Evolutionary conservation across 1,140 invertebrate species (phyloP).

Genomic region (Drosophila lacteicornis): DNA sequence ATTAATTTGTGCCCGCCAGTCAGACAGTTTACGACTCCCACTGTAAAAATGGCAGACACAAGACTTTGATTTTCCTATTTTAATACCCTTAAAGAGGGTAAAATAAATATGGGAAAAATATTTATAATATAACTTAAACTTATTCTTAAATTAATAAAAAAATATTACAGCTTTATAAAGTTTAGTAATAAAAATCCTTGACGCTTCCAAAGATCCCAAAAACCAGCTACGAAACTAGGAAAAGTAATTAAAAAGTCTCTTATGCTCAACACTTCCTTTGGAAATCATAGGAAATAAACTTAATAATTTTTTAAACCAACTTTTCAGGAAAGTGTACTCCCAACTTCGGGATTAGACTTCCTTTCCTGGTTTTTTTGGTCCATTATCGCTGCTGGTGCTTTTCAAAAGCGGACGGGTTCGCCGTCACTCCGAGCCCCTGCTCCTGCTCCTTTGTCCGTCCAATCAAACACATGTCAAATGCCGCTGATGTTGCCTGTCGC

Average conservation of each 20-base stretch:
- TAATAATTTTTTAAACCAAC: too few species aligned
- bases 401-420: conserved; percentile 28
- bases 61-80: conserved; percentile 27
- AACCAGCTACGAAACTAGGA: too few species aligned
- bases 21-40: conserved; percentile 73
- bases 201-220: too few species aligned
- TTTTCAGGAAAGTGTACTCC: background rate
- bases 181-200: too few species aligned
- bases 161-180: too few species aligned
- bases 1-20: conserved; percentile 77
- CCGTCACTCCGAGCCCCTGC: conserved; percentile 19
- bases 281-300: too few species aligned
- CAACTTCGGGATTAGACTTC: background rate
- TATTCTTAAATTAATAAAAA: too few species aligned
- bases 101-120: too few species aligned
- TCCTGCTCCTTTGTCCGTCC: conserved; percentile 54
- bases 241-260: too few species aligned
- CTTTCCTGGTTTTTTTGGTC: background rate
- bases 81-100: conserved; percentile 12
- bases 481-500: conserved; percentile 63
- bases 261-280: too few species aligned
- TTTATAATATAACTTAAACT: too few species aligned
- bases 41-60: conserved; percentile 51
- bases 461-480: conserved; percentile 80
- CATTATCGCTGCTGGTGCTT: conserved; percentile 17